Conservation (phyloP, 2,888 invertebrate genomes). For the Amiota mariae region DNA sequence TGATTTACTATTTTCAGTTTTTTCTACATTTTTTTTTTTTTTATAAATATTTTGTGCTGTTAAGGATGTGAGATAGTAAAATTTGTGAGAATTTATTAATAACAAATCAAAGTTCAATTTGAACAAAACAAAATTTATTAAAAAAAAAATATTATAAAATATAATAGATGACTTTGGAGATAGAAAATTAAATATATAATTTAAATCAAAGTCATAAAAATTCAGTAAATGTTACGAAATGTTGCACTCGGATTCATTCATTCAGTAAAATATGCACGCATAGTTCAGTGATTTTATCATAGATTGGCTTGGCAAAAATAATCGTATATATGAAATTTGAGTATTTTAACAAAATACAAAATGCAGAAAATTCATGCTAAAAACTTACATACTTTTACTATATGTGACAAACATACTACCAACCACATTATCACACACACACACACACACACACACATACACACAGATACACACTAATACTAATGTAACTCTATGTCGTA, state of each 20-base stretch:
- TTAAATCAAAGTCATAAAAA: too few species aligned
- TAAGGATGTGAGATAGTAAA: not conserved
- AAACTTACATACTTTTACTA: too few species aligned
- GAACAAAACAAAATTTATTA: not conserved
- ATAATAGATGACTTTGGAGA: too few species aligned
- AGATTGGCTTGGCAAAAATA: not conserved
- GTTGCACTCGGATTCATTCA: not conserved
- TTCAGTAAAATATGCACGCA: not conserved
- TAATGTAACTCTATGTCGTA: too few species aligned
- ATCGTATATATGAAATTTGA: too few species aligned
- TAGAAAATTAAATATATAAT: too few species aligned
- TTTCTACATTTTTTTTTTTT: not conserved
- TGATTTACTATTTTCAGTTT: not conserved
- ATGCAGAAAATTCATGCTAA: too few species aligned
- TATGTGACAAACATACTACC: too few species aligned
- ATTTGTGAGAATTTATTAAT: not conserved
- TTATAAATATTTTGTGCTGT: not conserved
- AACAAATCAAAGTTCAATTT: not conserved
- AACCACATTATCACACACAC: too few species aligned
- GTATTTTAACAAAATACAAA: too few species aligned
- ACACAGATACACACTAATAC: not conserved
- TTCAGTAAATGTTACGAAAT: not conserved
- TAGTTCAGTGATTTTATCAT: not conserved
- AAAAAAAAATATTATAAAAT: not conserved
- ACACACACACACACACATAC: not conserved